Percentiles rank a stretch among this genome's conserved stretches.
Conservation (phyloP, 2,888 invertebrate species). For the Cheilosia pagana region DNA sequence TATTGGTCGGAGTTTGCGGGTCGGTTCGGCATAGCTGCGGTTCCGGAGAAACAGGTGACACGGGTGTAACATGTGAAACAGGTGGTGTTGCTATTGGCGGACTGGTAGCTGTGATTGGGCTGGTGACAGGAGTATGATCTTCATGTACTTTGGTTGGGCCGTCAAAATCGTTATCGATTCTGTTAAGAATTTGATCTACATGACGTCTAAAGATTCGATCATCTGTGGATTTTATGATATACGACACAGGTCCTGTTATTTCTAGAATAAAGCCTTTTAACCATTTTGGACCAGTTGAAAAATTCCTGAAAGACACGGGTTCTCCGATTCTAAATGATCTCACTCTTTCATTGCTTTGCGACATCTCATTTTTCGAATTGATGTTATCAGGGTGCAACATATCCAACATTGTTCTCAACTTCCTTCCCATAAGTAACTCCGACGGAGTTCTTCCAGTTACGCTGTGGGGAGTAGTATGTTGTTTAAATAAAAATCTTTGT, state of each 20-base stretch:
- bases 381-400: slow-evolving; percentile 2
- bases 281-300: background rate
- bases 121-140: background rate
- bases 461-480: slow-evolving; percentile 8
- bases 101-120: background rate
- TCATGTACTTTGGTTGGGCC: background rate
- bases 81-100: no score
- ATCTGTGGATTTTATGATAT: background rate
- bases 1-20: no score
- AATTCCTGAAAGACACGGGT: background rate
- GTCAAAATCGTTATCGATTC: background rate
- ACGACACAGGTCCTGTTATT: slow-evolving; percentile 1
- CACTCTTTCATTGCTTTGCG: background rate
- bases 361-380: background rate
- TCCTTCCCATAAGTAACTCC: slow-evolving; percentile 16
- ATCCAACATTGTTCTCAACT: slow-evolving; percentile 7
- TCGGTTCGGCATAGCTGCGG: no score
- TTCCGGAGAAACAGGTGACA: no score
- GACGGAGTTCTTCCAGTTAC: slow-evolving; percentile 23
- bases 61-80: no score
- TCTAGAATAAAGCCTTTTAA: background rate
- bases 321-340: background rate
- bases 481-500: slow-evolving; percentile 44
- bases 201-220: background rate
- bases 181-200: background rate